A percentile compares a stretch with the other conserved stretches of the same genome.
phyloP scores from a whole-genome alignment of 2,113 vertebrate genomes.

The Callospermophilus lateralis region DNA sequence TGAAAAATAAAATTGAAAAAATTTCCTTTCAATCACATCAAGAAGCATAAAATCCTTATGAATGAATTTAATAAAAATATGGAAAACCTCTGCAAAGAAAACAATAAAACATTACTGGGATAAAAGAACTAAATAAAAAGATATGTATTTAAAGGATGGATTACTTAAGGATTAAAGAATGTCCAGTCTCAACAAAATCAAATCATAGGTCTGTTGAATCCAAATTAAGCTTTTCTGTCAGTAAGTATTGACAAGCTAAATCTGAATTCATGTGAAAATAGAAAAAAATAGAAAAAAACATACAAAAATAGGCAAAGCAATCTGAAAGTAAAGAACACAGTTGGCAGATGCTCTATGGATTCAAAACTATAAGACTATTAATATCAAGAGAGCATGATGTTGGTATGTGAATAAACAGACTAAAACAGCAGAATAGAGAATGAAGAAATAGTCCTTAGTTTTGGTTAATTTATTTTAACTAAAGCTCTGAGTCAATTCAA shows the following conservation, averaged over 20 bases:
- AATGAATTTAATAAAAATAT: background rate
- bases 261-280: background rate
- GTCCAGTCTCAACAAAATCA: background rate
- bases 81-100: background rate
- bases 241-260: background rate
- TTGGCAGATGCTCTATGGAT: background rate
- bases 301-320: background rate
- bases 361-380: background rate
- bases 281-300: background rate
- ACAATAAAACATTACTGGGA: background rate
- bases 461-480: constrained; percentile 13
- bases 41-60: background rate
- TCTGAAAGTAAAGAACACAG: background rate
- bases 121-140: background rate
- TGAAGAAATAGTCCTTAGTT: background rate
- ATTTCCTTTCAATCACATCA: background rate
- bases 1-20: background rate
- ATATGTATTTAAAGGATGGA: background rate
- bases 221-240: background rate
- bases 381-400: background rate
- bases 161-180: background rate
- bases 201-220: background rate
- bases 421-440: background rate
- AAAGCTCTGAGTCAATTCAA: background rate
- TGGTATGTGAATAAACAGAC: background rate